Conservation (phyloP, 2,797 vertebrate species). For the Smutsia gigantea region DNA sequence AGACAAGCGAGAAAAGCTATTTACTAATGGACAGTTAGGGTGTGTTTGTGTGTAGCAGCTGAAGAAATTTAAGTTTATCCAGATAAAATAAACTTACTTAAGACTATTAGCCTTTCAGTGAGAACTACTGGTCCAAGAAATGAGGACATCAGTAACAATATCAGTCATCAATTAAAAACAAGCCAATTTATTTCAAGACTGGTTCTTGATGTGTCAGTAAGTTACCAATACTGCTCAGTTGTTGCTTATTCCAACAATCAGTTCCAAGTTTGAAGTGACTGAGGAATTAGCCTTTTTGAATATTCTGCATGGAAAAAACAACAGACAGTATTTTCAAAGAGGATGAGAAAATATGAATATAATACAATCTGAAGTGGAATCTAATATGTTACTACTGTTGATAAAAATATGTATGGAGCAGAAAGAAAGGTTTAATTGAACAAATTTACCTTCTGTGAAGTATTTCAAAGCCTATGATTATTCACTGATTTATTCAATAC, state of each 20-base stretch:
- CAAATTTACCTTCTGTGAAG: conserved; percentile 19
- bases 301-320: neutral
- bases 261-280: neutral
- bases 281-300: neutral
- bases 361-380: neutral
- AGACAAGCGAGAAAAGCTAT: neutral
- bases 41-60: neutral
- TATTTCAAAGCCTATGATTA: neutral
- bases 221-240: neutral
- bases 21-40: neutral
- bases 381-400: neutral
- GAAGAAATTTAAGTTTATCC: neutral
- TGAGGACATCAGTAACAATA: neutral
- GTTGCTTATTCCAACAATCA: neutral
- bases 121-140: neutral
- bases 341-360: neutral
- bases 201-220: neutral
- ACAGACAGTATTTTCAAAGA: neutral
- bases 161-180: neutral
- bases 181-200: neutral
- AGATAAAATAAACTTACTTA: neutral
- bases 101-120: neutral
- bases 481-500: neutral
- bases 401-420: conserved; percentile 19
- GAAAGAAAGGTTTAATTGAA: neutral